A percentile compares a stretch with the other conserved stretches of the same genome.
Conservation (phyloP, 2,797 vertebrate genomes). For the Simalia tracyae region DNA sequence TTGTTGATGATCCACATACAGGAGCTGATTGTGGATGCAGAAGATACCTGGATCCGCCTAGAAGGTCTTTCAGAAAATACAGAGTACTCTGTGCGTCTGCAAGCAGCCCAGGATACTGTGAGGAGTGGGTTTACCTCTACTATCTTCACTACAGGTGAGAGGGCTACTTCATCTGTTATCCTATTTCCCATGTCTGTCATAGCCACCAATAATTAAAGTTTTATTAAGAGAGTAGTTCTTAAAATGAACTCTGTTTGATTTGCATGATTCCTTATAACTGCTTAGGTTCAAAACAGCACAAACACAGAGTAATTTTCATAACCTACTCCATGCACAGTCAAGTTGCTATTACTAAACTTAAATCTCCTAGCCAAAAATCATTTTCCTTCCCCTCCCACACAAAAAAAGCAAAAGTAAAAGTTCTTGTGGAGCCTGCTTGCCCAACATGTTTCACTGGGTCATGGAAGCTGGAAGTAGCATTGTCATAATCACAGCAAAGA, state of each 20-base stretch:
- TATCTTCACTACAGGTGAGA: constrained; percentile 89
- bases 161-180: accelerated
- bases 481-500: not conserved
- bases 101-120: constrained; percentile 85
- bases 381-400: not conserved
- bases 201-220: not conserved
- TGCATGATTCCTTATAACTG: not conserved
- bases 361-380: not conserved
- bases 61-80: constrained; percentile 92
- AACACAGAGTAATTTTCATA: not conserved
- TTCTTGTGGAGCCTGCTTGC: not conserved
- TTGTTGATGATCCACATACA: constrained; percentile 60
- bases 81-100: constrained; percentile 89
- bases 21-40: constrained; percentile 95
- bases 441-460: not conserved
- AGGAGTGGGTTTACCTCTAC: constrained; percentile 83
- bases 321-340: too few relatives aligned
- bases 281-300: not conserved
- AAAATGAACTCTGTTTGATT: not conserved
- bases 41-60: constrained; percentile 96
- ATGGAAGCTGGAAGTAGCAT: not conserved
- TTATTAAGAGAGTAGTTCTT: not conserved
- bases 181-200: not conserved
- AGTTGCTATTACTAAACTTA: not conserved
- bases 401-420: not conserved